Percentiles rank a stretch among this genome's conserved stretches.
These are phyloP conservation scores for Cossypha heuglini DNA, from an alignment of 2,797 vertebrate genomes.

Conservation along the genomic window DNA sequence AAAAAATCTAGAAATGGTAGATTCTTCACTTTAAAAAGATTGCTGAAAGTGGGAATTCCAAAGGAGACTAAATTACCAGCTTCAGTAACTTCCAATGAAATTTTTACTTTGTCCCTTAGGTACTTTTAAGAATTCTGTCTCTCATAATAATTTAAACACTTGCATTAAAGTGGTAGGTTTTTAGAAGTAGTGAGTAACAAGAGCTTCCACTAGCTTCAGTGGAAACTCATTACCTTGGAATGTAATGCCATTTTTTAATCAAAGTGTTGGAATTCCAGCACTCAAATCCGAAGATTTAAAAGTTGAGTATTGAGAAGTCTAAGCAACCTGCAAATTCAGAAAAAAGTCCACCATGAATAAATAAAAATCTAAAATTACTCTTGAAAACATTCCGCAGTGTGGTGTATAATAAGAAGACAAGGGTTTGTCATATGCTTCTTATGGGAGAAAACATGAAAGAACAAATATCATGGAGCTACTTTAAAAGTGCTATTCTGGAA, in stretches of 20 bases:
- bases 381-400: not conserved
- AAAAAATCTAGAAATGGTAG: not conserved
- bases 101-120: not conserved
- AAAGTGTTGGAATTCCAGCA: not conserved
- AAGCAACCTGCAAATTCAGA: not conserved
- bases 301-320: not conserved
- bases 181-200: not conserved
- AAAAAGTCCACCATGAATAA: not conserved
- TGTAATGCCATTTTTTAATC: not conserved
- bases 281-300: not conserved
- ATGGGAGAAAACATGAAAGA: not conserved
- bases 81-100: not conserved
- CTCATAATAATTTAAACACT: not conserved
- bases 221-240: not conserved
- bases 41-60: not conserved
- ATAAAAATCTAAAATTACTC: not conserved
- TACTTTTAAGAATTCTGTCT: not conserved
- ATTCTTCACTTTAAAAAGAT: not conserved
- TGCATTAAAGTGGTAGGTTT: not conserved
- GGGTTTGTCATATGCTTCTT: not conserved
- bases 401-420: not conserved
- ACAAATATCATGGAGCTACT: not conserved
- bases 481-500: not conserved
- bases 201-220: not conserved
- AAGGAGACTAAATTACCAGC: not conserved